A percentile compares a stretch with the other conserved stretches of the same genome.
These are phyloP conservation scores for Halcyon malimbica DNA, from an alignment of 2,113 vertebrate species.

Conservation along the genomic window DNA sequence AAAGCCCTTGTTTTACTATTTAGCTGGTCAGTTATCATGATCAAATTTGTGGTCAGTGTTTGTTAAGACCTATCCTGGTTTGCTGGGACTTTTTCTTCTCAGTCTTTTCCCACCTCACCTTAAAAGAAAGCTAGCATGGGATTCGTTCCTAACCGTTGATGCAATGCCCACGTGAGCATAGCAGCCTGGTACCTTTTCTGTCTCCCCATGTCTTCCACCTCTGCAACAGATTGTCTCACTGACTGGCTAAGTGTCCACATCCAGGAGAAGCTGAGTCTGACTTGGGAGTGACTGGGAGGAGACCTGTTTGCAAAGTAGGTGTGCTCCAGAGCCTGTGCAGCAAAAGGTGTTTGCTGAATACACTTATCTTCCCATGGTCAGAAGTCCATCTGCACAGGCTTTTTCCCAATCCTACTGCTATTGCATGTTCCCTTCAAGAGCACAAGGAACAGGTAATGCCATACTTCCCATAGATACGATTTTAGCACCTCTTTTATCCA, in stretches of 20 bases:
- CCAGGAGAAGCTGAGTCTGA: neutral
- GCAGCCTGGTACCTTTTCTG: rapidly evolving
- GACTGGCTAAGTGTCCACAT: no score
- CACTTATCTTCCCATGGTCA: rapidly evolving
- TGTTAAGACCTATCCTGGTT: neutral
- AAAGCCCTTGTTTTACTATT: neutral
- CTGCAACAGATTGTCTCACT: neutral
- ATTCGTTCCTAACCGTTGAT: neutral
- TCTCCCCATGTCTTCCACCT: rapidly evolving
- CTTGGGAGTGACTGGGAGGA: neutral
- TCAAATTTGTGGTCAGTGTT: neutral
- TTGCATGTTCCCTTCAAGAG: neutral
- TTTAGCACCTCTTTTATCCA: neutral
- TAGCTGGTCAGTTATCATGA: neutral
- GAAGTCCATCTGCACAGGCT: neutral
- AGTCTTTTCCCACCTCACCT: neutral
- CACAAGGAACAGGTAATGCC: neutral
- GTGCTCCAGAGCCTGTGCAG: rapidly evolving
- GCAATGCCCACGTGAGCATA: neutral
- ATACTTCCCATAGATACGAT: neutral
- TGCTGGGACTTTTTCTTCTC: neutral
- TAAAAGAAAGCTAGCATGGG: neutral
- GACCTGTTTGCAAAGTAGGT: neutral
- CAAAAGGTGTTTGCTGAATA: neutral
- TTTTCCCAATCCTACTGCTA: neutral